Conservation (phyloP, 53 echinoderm and acorn worm species). For the Temnopleurus reevesii region DNA sequence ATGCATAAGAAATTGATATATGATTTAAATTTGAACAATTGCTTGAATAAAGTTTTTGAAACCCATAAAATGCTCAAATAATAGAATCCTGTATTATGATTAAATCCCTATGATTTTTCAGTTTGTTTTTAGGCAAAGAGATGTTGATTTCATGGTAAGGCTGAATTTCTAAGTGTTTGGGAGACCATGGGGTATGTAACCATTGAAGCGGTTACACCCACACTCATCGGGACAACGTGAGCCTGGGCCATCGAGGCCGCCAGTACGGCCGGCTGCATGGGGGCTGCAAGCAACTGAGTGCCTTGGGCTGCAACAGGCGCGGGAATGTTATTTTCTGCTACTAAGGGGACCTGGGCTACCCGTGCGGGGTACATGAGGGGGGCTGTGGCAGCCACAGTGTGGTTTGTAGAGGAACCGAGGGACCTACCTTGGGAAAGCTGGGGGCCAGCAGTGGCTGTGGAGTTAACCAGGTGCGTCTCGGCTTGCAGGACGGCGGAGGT, state of each 20-base stretch:
- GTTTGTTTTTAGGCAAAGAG: neutral
- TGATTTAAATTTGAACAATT: no score
- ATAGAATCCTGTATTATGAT: neutral
- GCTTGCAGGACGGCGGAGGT: conserved; percentile 76
- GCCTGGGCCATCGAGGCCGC: conserved; percentile 72
- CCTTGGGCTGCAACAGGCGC: conserved; percentile 68
- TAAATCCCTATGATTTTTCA: neutral
- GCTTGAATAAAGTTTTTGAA: no score
- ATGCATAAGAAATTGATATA: no score
- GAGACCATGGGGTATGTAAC: conserved; percentile 91
- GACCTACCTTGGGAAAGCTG: conserved; percentile 78
- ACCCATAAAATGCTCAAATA: no score
- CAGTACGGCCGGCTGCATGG: conserved; percentile 66
- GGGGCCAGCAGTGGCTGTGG: conserved; percentile 73
- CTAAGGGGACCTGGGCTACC: conserved; percentile 61
- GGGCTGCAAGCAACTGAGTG: conserved; percentile 67
- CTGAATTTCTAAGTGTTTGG: conserved; percentile 41
- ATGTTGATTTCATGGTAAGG: neutral
- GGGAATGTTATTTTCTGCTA: conserved; percentile 59
- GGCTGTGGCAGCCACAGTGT: conserved; percentile 68
- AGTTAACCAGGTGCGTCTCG: conserved; percentile 88
- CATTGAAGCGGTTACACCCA: conserved; percentile 88
- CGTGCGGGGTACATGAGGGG: conserved; percentile 68
- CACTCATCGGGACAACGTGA: conserved; percentile 69
- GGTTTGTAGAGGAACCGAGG: conserved; percentile 68